Conservation (phyloP, 2,888 invertebrate species). For the Elmis aenea region DNA sequence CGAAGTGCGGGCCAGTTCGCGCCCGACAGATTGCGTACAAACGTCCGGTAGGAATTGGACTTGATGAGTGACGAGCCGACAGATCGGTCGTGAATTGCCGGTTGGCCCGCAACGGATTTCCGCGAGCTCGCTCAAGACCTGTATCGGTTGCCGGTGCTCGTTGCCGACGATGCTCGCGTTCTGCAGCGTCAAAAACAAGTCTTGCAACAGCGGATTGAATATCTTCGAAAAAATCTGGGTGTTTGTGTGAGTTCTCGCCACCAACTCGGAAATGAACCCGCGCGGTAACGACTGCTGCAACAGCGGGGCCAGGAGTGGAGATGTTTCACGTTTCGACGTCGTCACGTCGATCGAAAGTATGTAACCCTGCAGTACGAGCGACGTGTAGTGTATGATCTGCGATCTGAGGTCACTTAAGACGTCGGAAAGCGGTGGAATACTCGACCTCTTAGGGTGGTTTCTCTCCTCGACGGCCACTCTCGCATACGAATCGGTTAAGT, state of each 20-base stretch:
- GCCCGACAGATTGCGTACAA: conserved; percentile 62
- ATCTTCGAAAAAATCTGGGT: conserved; percentile 55
- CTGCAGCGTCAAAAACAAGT: conserved; percentile 63
- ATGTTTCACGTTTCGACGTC: conserved; percentile 51
- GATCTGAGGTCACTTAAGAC: conserved; percentile 55
- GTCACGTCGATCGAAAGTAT: conserved; percentile 43
- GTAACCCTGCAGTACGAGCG: conserved; percentile 52
- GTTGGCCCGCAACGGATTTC: conserved; percentile 62
- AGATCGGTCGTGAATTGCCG: conserved; percentile 64
- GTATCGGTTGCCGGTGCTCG: conserved; percentile 56
- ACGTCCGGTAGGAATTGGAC: conserved; percentile 69
- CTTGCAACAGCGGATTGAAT: conserved; percentile 63
- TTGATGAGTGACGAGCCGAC: conserved; percentile 59
- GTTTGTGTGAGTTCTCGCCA: conserved; percentile 50
- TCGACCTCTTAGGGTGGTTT: conserved; percentile 70
- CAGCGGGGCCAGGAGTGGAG: conserved; percentile 64
- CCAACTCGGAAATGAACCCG: conserved; percentile 63
- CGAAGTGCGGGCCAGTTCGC: conserved; percentile 80
- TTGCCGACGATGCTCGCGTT: conserved; percentile 66
- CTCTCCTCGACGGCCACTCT: conserved; percentile 69
- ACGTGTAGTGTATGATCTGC: conserved; percentile 53
- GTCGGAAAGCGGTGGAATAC: conserved; percentile 67
- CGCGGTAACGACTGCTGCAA: conserved; percentile 66
- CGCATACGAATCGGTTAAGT: conserved; percentile 62
- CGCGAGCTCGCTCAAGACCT: conserved; percentile 67